These are phyloP conservation scores for Gymnopithys bicolor DNA, from an alignment of 2,797 vertebrate species.

Conservation along the genomic window DNA sequence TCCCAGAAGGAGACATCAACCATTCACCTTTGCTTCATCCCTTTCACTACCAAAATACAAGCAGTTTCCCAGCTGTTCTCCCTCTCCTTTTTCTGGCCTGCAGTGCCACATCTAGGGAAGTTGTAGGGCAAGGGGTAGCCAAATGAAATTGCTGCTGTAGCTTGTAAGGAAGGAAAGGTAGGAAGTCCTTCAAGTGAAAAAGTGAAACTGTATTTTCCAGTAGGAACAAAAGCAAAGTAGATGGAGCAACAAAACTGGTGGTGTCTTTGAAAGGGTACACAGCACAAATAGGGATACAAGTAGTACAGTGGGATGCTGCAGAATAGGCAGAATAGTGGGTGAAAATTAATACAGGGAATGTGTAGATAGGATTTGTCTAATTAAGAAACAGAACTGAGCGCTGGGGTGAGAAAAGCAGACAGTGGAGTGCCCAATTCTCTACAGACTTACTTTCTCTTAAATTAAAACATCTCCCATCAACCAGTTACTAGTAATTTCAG, in stretches of 20 bases:
- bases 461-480: background rate
- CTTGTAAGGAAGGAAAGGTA: background rate
- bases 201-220: background rate
- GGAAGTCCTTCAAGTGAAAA: background rate
- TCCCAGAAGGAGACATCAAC: background rate
- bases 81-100: background rate
- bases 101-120: background rate
- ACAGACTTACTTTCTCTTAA: background rate
- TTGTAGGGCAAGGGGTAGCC: background rate
- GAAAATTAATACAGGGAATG: background rate
- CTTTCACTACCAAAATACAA: background rate
- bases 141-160: background rate
- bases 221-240: background rate
- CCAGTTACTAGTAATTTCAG: background rate
- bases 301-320: background rate
- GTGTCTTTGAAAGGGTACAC: background rate
- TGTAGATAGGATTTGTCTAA: background rate
- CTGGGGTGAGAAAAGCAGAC: background rate
- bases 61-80: background rate
- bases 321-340: background rate
- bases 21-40: background rate
- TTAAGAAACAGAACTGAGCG: background rate
- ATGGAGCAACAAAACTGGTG: background rate
- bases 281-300: background rate
- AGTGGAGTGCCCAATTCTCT: background rate